phyloP scores from a whole-genome alignment of 2,888 invertebrate genomes.

The Anthophora plumipes region DNA sequence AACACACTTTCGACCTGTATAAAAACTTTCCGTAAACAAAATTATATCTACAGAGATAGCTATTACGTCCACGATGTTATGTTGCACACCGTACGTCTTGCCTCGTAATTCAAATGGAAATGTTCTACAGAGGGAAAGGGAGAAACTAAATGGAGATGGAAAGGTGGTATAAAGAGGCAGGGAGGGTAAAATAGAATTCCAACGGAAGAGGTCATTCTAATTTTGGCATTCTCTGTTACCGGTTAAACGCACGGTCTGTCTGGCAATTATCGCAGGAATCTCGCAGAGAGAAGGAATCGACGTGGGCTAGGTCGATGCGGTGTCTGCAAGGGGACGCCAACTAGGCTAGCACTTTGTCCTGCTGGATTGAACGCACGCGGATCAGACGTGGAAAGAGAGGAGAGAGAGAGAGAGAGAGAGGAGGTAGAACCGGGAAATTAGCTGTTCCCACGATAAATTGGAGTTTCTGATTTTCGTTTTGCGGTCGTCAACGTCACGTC shows the following conservation, averaged over 20 bases:
- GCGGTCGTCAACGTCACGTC: slow-evolving; percentile 75
- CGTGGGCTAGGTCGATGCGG: slow-evolving; percentile 29
- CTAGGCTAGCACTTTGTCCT: neutral
- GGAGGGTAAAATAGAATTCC: neutral
- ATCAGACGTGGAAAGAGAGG: neutral
- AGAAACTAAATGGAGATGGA: too few relatives aligned
- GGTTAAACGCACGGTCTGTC: slow-evolving; percentile 57
- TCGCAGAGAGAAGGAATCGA: slow-evolving; percentile 46
- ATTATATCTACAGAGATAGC: too few relatives aligned
- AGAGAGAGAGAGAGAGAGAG: slow-evolving; percentile 12
- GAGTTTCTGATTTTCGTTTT: slow-evolving; percentile 76
- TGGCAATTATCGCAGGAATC: slow-evolving; percentile 66
- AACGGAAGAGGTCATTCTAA: too few relatives aligned
- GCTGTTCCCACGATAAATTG: slow-evolving; percentile 75
- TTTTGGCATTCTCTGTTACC: slow-evolving; percentile 58
- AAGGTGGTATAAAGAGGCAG: neutral
- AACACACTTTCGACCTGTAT: too few relatives aligned
- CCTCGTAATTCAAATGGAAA: neutral
- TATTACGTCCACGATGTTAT: too few relatives aligned
- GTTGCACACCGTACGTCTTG: too few relatives aligned
- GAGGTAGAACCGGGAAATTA: slow-evolving; percentile 69
- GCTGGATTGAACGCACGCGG: slow-evolving; percentile 7
- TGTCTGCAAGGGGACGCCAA: slow-evolving; percentile 42
- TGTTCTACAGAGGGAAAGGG: too few relatives aligned
- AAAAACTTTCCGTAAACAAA: too few relatives aligned